phyloP scores from a whole-genome alignment of 2,888 invertebrate genomes.

The Drosophila infuscata region DNA sequence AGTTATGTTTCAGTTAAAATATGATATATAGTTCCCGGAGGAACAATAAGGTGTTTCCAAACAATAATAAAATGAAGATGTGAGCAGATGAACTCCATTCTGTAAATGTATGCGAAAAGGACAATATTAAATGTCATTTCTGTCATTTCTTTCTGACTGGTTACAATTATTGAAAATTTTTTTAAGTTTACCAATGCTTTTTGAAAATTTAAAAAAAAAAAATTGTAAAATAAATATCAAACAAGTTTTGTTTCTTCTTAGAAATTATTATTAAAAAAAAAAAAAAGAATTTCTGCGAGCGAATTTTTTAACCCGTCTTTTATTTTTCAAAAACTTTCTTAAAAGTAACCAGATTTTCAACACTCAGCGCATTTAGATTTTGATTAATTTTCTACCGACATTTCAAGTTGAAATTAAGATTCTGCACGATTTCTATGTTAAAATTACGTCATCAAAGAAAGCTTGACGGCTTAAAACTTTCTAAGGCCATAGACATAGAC shows the following conservation, averaged over 20 bases:
- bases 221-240: not conserved
- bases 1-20: not conserved
- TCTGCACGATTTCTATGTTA: too few relatives aligned
- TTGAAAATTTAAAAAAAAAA: not conserved
- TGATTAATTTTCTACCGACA: not conserved
- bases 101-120: not conserved
- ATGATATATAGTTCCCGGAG: not conserved
- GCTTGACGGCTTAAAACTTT: not conserved
- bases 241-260: not conserved
- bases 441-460: not conserved
- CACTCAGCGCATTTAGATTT: too few relatives aligned
- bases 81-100: not conserved
- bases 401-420: not conserved
- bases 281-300: not conserved
- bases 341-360: too few relatives aligned
- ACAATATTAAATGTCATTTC: not conserved
- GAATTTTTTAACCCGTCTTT: not conserved
- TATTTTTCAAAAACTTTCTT: too few relatives aligned
- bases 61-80: not conserved
- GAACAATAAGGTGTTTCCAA: not conserved
- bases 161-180: not conserved
- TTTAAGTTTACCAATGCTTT: not conserved
- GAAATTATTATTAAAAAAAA: not conserved
- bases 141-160: not conserved
- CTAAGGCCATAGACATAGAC: too few relatives aligned